Conservation (phyloP, 1,140 invertebrate species). For the Drosophila sproati region DNA sequence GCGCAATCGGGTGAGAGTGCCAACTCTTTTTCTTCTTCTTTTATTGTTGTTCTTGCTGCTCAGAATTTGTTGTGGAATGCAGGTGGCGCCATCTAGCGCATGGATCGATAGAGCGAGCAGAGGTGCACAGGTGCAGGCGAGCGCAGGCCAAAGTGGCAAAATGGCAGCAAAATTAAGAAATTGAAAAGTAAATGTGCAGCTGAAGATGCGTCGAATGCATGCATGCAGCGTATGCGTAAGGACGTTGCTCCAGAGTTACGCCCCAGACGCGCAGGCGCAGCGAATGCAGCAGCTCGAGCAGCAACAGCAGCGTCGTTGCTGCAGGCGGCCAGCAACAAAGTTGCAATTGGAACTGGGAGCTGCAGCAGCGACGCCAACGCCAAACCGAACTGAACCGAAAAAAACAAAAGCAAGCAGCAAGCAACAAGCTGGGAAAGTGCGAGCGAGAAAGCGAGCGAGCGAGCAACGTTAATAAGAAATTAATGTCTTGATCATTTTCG, state of each 20-base stretch:
- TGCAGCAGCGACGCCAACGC: constrained; percentile 29
- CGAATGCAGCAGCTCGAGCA: constrained; percentile 7
- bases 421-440: constrained; percentile 8
- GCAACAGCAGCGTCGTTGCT: constrained; percentile 36
- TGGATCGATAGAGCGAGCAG: constrained; percentile 27
- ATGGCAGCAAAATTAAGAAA: constrained; percentile 31
- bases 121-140: background rate
- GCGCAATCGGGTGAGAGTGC: too few relatives aligned
- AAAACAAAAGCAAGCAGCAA: background rate
- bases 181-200: constrained; percentile 44
- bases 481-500: constrained; percentile 85
- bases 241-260: constrained; percentile 62
- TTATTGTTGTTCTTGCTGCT: constrained; percentile 1
- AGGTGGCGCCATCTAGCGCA: constrained; percentile 59
- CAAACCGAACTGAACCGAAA: constrained; percentile 4
- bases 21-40: too few relatives aligned
- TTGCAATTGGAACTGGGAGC: constrained; percentile 35
- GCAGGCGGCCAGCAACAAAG: constrained; percentile 43
- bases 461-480: constrained; percentile 84
- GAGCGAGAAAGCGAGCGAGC: constrained; percentile 43
- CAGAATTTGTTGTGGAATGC: background rate
- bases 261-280: constrained; percentile 53
- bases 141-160: constrained; percentile 4
- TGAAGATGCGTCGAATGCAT: constrained; percentile 1
- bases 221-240: constrained; percentile 23